phyloP scores from a whole-genome alignment of 1,140 invertebrate species.

The Bombus affinis region DNA sequence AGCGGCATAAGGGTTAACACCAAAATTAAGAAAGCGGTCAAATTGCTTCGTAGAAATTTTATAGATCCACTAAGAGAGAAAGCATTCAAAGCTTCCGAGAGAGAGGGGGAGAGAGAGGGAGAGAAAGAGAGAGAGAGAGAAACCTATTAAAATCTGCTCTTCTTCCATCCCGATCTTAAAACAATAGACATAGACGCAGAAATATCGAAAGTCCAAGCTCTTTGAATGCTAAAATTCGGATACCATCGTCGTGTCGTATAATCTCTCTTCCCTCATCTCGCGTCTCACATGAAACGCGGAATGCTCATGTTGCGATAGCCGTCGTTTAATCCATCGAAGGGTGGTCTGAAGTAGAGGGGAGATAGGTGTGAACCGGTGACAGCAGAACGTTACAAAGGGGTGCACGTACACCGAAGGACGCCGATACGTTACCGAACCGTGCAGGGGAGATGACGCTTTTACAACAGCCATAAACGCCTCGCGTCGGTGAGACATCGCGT shows the following conservation, averaged over 20 bases:
- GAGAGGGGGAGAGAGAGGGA: too few species aligned
- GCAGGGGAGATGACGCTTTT: slow-evolving; percentile 41
- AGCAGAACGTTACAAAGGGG: slow-evolving; percentile 24
- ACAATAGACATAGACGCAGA: too few species aligned
- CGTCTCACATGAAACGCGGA: background rate
- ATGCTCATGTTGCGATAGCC: background rate
- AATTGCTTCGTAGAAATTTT: too few species aligned
- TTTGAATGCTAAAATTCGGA: background rate
- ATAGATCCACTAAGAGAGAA: too few species aligned
- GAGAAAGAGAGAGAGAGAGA: too few species aligned
- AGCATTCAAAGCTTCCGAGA: too few species aligned
- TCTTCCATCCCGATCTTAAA: too few species aligned
- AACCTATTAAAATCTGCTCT: too few species aligned
- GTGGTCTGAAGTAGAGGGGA: background rate
- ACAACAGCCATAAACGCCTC: slow-evolving; percentile 49
- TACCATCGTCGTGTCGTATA: too few species aligned
- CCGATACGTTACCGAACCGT: slow-evolving; percentile 29
- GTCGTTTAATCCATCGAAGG: background rate
- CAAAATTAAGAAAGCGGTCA: too few species aligned
- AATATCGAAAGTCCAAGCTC: too few species aligned
- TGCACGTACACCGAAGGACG: background rate
- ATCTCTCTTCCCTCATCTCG: background rate
- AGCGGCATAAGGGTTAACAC: too few species aligned
- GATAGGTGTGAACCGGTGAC: background rate
- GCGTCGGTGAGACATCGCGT: slow-evolving; percentile 31